phyloP scores from a whole-genome alignment of 2,113 vertebrate species.

The Cyprinus carpio region DNA sequence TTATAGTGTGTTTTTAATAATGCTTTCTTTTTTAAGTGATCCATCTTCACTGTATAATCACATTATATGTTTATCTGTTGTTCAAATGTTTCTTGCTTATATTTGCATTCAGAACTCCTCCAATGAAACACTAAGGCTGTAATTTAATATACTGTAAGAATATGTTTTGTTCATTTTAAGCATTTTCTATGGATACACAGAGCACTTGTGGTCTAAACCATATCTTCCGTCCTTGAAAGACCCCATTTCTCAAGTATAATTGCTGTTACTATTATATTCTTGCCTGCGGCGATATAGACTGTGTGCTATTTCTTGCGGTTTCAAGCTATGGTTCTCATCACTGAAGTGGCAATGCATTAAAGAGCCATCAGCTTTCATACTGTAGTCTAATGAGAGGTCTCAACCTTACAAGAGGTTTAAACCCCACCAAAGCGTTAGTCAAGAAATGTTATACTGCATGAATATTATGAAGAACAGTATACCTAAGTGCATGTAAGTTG shows the following conservation, averaged over 20 bases:
- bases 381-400: background rate
- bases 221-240: background rate
- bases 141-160: conserved; percentile 9
- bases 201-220: background rate
- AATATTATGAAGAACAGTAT: background rate
- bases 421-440: background rate
- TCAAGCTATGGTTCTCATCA: background rate
- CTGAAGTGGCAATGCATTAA: conserved; percentile 11
- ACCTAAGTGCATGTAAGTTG: background rate
- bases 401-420: conserved; percentile 1
- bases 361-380: background rate
- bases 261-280: conserved; percentile 18
- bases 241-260: conserved; percentile 23
- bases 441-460: background rate
- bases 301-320: background rate
- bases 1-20: conserved; percentile 27
- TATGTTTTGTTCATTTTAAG: conserved; percentile 2
- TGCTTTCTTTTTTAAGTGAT: conserved; percentile 13
- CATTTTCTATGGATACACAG: background rate
- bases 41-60: conserved; percentile 25
- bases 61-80: conserved; percentile 4
- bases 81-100: conserved; percentile 25
- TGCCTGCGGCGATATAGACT: background rate
- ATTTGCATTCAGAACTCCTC: background rate
- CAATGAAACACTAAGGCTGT: background rate